Evolutionary conservation across 2,888 invertebrate species (phyloP).

Genomic region (Acanthoscelides obtectus): DNA sequence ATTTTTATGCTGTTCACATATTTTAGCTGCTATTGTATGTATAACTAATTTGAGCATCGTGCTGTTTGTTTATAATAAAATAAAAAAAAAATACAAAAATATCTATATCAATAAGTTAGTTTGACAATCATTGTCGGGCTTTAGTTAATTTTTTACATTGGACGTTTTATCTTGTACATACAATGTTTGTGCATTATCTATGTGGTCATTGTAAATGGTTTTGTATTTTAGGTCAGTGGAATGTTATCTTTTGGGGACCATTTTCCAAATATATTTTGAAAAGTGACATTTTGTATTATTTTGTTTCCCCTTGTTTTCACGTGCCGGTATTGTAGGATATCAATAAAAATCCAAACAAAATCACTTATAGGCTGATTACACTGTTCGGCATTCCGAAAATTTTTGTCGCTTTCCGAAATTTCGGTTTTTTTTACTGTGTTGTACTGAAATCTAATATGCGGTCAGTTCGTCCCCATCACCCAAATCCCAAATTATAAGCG

Average conservation of each 20-base stretch:
- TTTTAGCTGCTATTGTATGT: not conserved
- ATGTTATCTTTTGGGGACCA: constrained; percentile 41
- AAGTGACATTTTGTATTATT: constrained; percentile 7
- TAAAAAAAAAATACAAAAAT: not conserved
- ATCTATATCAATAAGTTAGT: not conserved
- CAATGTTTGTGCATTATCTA: not conserved
- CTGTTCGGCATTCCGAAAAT: too few species aligned
- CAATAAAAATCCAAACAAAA: too few species aligned
- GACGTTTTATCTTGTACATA: not conserved
- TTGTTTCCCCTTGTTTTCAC: not conserved
- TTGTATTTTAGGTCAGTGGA: constrained; percentile 35
- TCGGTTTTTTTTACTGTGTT: too few species aligned
- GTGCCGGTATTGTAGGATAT: too few species aligned
- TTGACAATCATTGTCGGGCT: not conserved
- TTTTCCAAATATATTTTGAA: constrained; percentile 36
- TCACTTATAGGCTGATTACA: too few species aligned
- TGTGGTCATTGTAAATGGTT: constrained; percentile 25
- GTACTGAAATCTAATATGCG: too few species aligned
- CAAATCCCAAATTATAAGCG: too few species aligned
- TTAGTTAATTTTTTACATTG: not conserved
- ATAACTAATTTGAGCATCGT: not conserved
- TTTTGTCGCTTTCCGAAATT: too few species aligned
- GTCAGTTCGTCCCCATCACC: too few species aligned
- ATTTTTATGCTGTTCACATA: not conserved
- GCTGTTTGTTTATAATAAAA: not conserved